Conservation (phyloP, 2,797 vertebrate genomes). For the Eulemur coronatus region DNA sequence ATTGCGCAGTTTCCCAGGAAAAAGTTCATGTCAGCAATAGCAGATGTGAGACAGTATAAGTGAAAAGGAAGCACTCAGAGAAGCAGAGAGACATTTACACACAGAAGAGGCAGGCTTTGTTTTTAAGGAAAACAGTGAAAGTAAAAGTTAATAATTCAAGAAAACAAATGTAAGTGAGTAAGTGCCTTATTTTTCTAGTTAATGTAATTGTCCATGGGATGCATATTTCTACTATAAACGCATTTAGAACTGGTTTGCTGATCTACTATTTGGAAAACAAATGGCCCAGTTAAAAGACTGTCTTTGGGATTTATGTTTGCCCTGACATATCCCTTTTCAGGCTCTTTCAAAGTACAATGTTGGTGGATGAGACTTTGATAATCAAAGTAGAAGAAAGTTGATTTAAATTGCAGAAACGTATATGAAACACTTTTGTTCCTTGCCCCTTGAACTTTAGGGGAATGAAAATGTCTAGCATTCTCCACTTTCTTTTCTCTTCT, state of each 20-base stretch:
- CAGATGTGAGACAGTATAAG: not conserved
- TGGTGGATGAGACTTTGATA: not conserved
- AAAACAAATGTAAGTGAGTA: constrained; percentile 64
- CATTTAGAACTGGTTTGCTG: not conserved
- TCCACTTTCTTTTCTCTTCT: not conserved
- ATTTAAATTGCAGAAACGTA: not conserved
- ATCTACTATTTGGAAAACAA: not conserved
- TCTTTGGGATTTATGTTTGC: not conserved
- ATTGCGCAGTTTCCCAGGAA: constrained; percentile 39
- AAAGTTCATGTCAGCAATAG: not conserved
- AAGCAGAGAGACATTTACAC: constrained; percentile 53
- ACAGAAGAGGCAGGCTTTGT: constrained; percentile 31
- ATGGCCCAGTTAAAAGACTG: not conserved
- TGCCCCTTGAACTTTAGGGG: constrained; percentile 50
- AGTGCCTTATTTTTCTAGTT: constrained; percentile 65
- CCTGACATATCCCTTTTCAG: not conserved
- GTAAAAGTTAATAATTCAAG: not conserved
- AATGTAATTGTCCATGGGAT: constrained; percentile 49
- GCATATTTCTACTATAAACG: constrained; percentile 51
- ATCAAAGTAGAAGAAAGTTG: not conserved
- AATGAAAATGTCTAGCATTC: not conserved
- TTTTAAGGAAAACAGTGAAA: constrained; percentile 61
- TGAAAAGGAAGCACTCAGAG: constrained; percentile 41
- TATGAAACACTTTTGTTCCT: constrained; percentile 58
- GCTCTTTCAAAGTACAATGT: not conserved